Evolutionary conservation across 2,888 invertebrate species (phyloP).

Genomic region (Apantesis nais): DNA sequence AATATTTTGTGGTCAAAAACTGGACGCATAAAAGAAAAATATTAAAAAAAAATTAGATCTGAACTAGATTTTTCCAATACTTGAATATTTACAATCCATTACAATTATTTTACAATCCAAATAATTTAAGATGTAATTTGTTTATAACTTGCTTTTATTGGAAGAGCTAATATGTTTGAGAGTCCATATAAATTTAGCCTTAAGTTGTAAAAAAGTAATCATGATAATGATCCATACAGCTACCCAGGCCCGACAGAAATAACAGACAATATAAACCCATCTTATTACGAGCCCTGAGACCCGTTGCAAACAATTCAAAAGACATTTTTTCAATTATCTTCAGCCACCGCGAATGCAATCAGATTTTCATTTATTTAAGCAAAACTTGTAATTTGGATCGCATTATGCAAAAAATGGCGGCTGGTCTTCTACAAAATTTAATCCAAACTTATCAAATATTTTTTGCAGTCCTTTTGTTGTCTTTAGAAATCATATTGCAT

Average conservation of each 20-base stretch:
- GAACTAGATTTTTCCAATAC: not conserved
- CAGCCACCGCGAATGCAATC: conserved; percentile 71
- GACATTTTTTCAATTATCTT: conserved; percentile 81
- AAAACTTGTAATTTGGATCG: conserved; percentile 52
- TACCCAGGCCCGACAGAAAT: conserved; percentile 37
- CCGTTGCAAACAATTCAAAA: conserved; percentile 69
- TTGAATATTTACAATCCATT: not conserved
- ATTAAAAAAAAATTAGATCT: not conserved
- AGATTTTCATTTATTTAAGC: conserved; percentile 68
- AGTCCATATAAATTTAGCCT: conserved; percentile 30
- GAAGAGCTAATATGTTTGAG: conserved; percentile 17
- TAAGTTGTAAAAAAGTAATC: conserved; percentile 39
- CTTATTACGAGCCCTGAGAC: conserved; percentile 63
- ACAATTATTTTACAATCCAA: not conserved
- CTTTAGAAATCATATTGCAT: not conserved
- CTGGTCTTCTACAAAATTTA: not conserved
- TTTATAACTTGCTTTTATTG: conserved; percentile 9
- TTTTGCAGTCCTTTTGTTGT: not conserved
- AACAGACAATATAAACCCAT: conserved; percentile 61
- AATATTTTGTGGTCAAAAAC: too few species aligned
- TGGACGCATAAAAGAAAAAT: too few species aligned
- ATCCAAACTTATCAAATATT: not conserved
- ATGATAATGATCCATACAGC: conserved; percentile 40
- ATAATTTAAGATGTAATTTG: not conserved
- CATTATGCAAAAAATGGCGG: conserved; percentile 15